These are phyloP conservation scores for Melanitta fusca DNA, from an alignment of 2,797 vertebrate species.

Conservation along the genomic window DNA sequence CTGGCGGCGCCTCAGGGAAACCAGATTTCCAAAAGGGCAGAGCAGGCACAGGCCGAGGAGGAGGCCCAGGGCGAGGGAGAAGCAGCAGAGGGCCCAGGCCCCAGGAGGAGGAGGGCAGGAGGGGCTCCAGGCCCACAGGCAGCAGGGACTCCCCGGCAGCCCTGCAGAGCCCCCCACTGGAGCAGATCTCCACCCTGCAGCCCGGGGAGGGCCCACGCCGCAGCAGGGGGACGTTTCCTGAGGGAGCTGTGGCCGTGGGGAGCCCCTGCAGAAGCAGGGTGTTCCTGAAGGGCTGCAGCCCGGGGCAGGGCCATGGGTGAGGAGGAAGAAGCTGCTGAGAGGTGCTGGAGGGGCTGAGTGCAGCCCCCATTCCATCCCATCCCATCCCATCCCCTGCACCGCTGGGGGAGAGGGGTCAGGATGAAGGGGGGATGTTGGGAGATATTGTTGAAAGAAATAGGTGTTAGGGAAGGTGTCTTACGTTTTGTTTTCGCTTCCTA, in stretches of 20 bases:
- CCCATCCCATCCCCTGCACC: no score
- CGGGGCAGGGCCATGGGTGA: not conserved
- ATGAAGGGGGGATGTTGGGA: not conserved
- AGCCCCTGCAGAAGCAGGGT: not conserved
- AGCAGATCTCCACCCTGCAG: no score
- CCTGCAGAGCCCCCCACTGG: no score
- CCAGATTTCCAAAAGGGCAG: no score
- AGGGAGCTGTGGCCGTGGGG: not conserved
- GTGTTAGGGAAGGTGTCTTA: not conserved
- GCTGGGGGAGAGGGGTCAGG: fast-evolving
- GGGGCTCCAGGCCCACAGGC: no score
- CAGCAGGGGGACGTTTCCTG: not conserved
- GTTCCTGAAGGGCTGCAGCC: not conserved
- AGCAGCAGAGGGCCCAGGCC: no score
- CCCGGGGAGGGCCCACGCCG: no score
- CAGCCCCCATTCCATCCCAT: not conserved
- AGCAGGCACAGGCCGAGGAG: no score
- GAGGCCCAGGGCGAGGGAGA: no score
- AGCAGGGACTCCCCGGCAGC: no score
- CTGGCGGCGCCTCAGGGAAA: no score
- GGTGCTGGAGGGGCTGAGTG: not conserved
- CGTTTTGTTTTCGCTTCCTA: not conserved
- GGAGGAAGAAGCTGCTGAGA: not conserved
- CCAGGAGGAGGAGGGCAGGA: no score
- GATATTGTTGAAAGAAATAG: not conserved